phyloP scores from a whole-genome alignment of 2,888 invertebrate genomes.

The Tromatobia lineatoria region DNA sequence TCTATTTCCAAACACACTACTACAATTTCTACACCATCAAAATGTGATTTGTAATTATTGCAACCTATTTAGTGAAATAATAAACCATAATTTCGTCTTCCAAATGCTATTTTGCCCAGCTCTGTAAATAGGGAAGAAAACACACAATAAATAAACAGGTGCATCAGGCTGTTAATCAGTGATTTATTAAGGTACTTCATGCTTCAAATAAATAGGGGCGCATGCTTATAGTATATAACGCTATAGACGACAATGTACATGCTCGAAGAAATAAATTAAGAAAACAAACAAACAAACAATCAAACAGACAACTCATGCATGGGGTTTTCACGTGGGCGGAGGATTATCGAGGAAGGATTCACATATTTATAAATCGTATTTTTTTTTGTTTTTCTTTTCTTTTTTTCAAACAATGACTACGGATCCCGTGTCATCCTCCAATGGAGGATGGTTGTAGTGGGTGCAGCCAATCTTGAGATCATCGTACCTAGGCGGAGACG shows the following conservation, averaged over 20 bases:
- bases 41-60: background rate
- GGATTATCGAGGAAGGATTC: slow-evolving; percentile 56
- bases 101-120: slow-evolving; percentile 11
- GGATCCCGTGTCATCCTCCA: slow-evolving; percentile 85
- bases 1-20: too few relatives aligned
- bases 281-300: slow-evolving; percentile 71
- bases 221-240: slow-evolving; percentile 79
- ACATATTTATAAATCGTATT: slow-evolving; percentile 15
- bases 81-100: background rate
- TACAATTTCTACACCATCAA: too few relatives aligned
- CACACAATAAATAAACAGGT: slow-evolving; percentile 81
- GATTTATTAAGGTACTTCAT: slow-evolving; percentile 84
- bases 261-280: slow-evolving; percentile 83
- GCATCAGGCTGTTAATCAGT: slow-evolving; percentile 84
- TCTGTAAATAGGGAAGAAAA: slow-evolving; percentile 56
- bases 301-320: slow-evolving; percentile 68
- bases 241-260: slow-evolving; percentile 78
- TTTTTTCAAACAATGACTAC: slow-evolving; percentile 84
- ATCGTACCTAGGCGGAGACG: slow-evolving; percentile 84
- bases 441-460: slow-evolving; percentile 81
- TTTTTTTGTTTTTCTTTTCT: slow-evolving; percentile 29
- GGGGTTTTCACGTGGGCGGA: slow-evolving; percentile 41
- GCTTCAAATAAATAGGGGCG: slow-evolving; percentile 83
- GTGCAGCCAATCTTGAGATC: slow-evolving; percentile 85
- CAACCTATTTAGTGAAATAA: background rate